A percentile compares a stretch with the other conserved stretches of the same genome.
These are phyloP conservation scores for Pangasianodon hypophthalmus DNA, from an alignment of 2,113 vertebrate genomes.

Conservation along the genomic window DNA sequence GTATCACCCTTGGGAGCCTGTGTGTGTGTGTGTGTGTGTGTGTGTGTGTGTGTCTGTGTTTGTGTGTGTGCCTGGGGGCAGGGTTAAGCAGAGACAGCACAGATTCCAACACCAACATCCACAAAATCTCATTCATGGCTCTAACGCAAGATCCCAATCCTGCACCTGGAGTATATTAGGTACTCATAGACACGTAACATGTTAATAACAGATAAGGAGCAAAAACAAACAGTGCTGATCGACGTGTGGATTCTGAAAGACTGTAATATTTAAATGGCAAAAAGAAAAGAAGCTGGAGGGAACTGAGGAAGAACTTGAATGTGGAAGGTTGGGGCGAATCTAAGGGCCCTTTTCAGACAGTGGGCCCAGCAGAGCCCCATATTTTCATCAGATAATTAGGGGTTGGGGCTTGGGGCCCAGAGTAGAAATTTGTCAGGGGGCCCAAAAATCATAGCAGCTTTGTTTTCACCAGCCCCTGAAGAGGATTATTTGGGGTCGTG, in stretches of 20 bases:
- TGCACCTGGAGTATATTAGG: slow-evolving; percentile 12
- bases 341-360: too few relatives aligned
- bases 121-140: not conserved
- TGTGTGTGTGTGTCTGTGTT: not conserved
- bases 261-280: not conserved
- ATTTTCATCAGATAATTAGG: too few relatives aligned
- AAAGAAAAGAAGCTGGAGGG: not conserved
- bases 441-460: too few relatives aligned
- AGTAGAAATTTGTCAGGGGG: too few relatives aligned
- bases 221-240: not conserved
- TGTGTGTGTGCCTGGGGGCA: slow-evolving; percentile 18
- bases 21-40: not conserved
- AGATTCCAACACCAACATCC: slow-evolving; percentile 13
- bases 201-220: not conserved
- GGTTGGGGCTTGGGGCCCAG: too few relatives aligned
- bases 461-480: too few relatives aligned
- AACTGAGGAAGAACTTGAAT: not conserved
- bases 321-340: not conserved
- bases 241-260: not conserved
- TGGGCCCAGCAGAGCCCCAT: too few relatives aligned
- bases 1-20: slow-evolving; percentile 19
- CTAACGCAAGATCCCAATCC: not conserved
- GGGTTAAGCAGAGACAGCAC: slow-evolving; percentile 1
- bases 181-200: not conserved
- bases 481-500: too few relatives aligned